phyloP scores from a whole-genome alignment of 2,888 invertebrate genomes.

The Lasius fuliginosus region DNA sequence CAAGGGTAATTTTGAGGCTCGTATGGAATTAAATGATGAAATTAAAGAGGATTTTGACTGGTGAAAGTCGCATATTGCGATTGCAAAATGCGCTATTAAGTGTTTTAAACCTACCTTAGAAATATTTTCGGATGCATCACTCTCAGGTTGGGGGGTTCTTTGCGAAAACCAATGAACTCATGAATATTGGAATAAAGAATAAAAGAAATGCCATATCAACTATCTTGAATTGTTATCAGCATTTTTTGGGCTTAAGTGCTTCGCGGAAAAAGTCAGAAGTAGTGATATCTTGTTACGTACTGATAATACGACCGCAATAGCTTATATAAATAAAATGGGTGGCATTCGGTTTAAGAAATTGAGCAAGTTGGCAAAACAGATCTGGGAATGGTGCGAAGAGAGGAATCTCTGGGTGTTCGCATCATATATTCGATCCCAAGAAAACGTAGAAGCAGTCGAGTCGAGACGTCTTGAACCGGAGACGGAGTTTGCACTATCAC shows the following conservation, averaged over 20 bases:
- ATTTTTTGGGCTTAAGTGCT: constrained; percentile 18
- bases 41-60: constrained; percentile 54
- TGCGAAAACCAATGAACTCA: constrained; percentile 50
- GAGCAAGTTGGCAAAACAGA: constrained; percentile 62
- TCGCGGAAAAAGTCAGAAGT: background rate
- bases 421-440: constrained; percentile 2
- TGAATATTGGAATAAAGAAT: constrained; percentile 9
- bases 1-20: too few species aligned
- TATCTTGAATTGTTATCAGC: constrained; percentile 12
- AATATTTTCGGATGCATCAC: constrained; percentile 67
- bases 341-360: constrained; percentile 40
- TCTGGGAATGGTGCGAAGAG: constrained; percentile 48
- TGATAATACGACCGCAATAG: constrained; percentile 37
- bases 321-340: constrained; percentile 19
- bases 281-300: constrained; percentile 5
- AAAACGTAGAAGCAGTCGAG: constrained; percentile 24
- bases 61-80: constrained; percentile 56
- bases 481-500: background rate
- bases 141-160: constrained; percentile 66
- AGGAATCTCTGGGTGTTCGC: constrained; percentile 42
- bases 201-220: constrained; percentile 17
- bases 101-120: constrained; percentile 17
- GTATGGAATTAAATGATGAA: too few species aligned
- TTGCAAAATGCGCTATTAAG: constrained; percentile 49
- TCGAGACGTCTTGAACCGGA: constrained; percentile 13